Base-by-base conservation (phyloP, 1,140 invertebrate species). In the Hyles euphorbiae region DNA sequence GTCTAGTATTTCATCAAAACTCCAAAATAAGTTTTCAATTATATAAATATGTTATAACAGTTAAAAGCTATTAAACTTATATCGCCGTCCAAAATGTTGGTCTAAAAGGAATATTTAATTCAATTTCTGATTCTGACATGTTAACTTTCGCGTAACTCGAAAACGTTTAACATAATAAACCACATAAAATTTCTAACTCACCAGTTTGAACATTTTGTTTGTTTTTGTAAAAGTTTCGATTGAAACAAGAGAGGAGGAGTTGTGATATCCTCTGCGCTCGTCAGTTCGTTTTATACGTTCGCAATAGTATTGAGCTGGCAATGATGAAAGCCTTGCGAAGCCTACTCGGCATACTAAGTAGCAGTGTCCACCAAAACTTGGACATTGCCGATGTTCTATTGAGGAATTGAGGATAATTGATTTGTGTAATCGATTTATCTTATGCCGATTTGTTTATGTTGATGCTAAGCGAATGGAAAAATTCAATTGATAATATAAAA, bases 241-340 rank as follows among this genome's bases (percentile, higher is more conserved):
- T 49, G 55, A 32, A 52, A 56, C 57, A 60, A 57, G 59, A 67
- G 48, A 58, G 57, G 60, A 60, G 53, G 55, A 40, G 49, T 56
- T 71, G 53, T 78, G 72, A 69, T 76, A 49, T 10, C 43, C 50
- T 64, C 54, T 65, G 44, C 56, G 6, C 8, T 44, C 46, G 54
- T 49, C 33, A 12, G n/a, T 53, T 46, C 62, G 58, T 77, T 77
- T 65, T 74, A 74, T 72, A 71, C 68, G 68, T 69, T 68, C 56
- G 56, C 46, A 43, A 61, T 58, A 49, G 50, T 22, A 50, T 50
- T 9, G 47, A 36, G 50, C 55, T 60, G 52, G 53, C 59, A 56
- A 50, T 72, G 75, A 66, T 68, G 68, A 71, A 72, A 65, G 50
- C 73, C 70, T 78, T 67, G 70, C 43, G 45, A 12, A 40, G 51